These are phyloP conservation scores for Brachirus orientalis DNA, from an alignment of 2,113 vertebrate species.

Conservation along the genomic window DNA sequence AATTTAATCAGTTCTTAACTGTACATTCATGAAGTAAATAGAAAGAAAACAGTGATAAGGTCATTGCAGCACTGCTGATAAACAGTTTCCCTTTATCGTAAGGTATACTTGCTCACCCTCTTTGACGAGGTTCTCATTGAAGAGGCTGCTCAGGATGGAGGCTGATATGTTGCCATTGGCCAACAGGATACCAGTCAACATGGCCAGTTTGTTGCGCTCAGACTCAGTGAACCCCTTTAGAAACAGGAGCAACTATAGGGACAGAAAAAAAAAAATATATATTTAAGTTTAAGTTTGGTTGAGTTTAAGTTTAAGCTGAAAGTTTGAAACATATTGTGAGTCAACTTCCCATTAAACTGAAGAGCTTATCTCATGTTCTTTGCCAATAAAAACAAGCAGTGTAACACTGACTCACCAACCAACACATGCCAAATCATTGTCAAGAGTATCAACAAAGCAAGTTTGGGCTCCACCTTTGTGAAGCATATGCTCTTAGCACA, in stretches of 20 bases:
- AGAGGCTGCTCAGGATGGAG: slow-evolving; percentile 97
- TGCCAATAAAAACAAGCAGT: not conserved
- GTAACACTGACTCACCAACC: not conserved
- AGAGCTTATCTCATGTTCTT: not conserved
- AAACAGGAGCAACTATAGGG: slow-evolving; percentile 93
- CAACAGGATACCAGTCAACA: slow-evolving; percentile 97
- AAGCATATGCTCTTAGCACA: not conserved
- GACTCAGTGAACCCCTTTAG: slow-evolving; percentile 98
- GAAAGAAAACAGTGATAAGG: too few species aligned
- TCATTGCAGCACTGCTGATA: too few species aligned
- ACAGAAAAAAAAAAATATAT: not conserved
- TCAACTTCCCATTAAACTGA: not conserved
- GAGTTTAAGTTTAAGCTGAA: not conserved
- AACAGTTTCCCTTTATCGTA: too few species aligned
- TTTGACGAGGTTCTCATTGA: slow-evolving; percentile 98
- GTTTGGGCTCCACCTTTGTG: not conserved
- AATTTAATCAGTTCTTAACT: too few species aligned
- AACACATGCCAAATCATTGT: not conserved
- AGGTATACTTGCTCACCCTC: slow-evolving; percentile 83
- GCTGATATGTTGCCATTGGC: slow-evolving; percentile 96
- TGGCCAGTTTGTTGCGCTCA: slow-evolving; percentile 98
- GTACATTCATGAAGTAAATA: too few species aligned
- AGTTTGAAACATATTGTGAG: too few species aligned
- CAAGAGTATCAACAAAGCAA: not conserved
- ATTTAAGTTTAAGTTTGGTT: not conserved